Evolutionary conservation across 2,113 vertebrate species (phyloP), one percentile per base, ranked within the genome.

Genomic region (Scalopus aquaticus): DNA sequence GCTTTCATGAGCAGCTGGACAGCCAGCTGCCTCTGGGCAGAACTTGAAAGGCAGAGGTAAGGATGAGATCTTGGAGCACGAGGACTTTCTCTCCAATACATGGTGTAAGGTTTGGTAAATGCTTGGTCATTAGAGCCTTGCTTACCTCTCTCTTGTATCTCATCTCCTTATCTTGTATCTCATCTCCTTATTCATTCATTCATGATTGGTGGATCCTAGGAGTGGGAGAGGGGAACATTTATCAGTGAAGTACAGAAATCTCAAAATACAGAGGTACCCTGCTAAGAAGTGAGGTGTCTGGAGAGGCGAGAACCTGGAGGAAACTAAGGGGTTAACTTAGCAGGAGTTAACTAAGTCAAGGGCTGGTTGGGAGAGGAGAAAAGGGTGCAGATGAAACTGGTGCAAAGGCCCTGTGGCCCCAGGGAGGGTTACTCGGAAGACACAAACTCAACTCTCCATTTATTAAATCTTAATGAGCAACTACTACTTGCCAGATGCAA

Each of bases 161-260:
- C 20, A 24, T 56, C 67, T 69, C 11, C 20, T 32, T 51, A 69
- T 58, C 60, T 74, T 0, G 0, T 10, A 74, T 56, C 54, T 7
- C 20, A 24, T 56, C 67, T 69, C 11, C 56, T 13, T 9, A 70
- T 64, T 77, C 42, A 79, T 77, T 88, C 49, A 85, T 79, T 89
- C 15, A 49, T 16, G 13, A 51, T 64, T 64, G 13, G 30, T 56
- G 42, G 87, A 35, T 20, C 62, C 77, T 72, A 54, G 65, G 62
- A 17, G 10, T 2, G 1, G 35, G 64, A 2, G 42, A 30, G 5
- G 51, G 9, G 32, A 22, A 28, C 42, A 42, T 78, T 93, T 65
- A 90, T 35, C 62, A 69, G 54, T 78, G 80, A 90, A 91, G 44
- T 46, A 84, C 35, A 65, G 39, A 92, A 70, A 76, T 84, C 51